Conservation (phyloP, 2,797 vertebrate genomes). For the Catamblyrhynchus diadema region DNA sequence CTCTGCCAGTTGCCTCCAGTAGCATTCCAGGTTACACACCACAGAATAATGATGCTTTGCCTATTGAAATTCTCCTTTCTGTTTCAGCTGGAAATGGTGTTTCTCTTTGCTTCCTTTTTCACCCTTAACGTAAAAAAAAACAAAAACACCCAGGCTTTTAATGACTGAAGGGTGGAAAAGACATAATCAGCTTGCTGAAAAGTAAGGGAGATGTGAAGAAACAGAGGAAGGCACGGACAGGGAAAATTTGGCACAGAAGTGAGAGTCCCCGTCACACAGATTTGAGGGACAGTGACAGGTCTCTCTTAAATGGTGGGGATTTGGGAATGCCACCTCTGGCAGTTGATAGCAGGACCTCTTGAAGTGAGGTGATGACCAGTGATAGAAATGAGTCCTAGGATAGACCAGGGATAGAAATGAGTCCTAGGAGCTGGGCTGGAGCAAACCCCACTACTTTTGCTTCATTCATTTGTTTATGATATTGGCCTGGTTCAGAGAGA, state of each 20-base stretch:
- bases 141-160: neutral
- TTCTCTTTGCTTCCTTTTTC: neutral
- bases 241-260: rapidly evolving
- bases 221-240: neutral
- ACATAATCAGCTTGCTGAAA: neutral
- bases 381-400: neutral
- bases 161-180: neutral
- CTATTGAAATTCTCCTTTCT: neutral
- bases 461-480: rapidly evolving
- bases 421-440: neutral
- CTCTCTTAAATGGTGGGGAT: neutral
- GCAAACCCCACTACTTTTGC: neutral
- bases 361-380: neutral
- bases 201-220: neutral
- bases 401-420: neutral
- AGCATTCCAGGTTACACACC: neutral
- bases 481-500: neutral
- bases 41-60: neutral
- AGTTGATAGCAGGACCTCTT: neutral
- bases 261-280: neutral
- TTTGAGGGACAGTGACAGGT: neutral
- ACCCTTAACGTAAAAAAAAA: neutral
- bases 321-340: neutral
- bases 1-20: neutral
- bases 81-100: neutral